Base-by-base conservation (phyloP, 1,140 invertebrate genomes). In the Neocloeon triangulifer region DNA sequence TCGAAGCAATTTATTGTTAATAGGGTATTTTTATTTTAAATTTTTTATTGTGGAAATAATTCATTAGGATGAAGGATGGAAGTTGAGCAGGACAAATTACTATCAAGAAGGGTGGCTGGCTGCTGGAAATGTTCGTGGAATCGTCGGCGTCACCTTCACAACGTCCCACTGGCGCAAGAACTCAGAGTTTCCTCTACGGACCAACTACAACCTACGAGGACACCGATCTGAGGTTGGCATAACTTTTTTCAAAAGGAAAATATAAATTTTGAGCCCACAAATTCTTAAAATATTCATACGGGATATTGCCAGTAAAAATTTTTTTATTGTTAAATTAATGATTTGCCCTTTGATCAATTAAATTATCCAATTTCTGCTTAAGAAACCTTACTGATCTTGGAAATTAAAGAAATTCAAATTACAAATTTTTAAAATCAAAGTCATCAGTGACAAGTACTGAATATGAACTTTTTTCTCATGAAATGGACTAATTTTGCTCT, bases 31-130 rank as follows among this genome's bases (percentile, higher is more conserved):
- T 23, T 8, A 8, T 12, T 23, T 23, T 23, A 23, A 23, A 23
- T n/a, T 36, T 33, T 37, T 38, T 32, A 14, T 57, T 53, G 16
- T 53, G n/a, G n/a, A n/a, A n/a, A n/a, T n/a, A n/a, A n/a, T n/a
- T n/a, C n/a, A n/a, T n/a, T n/a, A 84, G 79, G 77, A 81, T 51
- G 77, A 82, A 52, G 77, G 76, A 43, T 84, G 79, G 86, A 91
- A 91, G 56, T 55, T 94, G 39, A 91, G 91, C 55, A 67, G 85
- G 38, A 77, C 78, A 42, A 88, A 89, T 61, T 95, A 94, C 52
- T 95, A 94, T 49, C 84, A 92, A 59, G 88, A 95, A 55, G 91
- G 89, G n/a, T 96, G 91, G 91, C 55, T 96, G 46, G 86, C 88
- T 28, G 88, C 82, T 22, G 89, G 88, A 39, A 96, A 95, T 55